Evolutionary conservation across 2,797 vertebrate genomes (phyloP).

Genomic region (Galagoides demidoff): DNA sequence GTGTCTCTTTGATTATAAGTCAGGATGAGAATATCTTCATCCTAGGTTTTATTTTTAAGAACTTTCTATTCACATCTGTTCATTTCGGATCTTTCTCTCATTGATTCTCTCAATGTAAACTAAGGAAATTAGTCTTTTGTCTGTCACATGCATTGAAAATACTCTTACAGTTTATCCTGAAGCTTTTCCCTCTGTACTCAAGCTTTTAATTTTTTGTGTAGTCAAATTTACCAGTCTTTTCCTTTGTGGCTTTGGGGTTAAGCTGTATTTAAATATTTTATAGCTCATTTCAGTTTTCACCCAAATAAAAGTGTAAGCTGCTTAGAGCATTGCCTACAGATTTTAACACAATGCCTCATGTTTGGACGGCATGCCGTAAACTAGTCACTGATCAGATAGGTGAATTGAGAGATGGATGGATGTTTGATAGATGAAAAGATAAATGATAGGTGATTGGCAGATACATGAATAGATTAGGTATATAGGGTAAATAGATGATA

Average conservation of each 20-base stretch:
- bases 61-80: slow-evolving; percentile 66
- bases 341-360: background rate
- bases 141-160: slow-evolving; percentile 13
- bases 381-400: background rate
- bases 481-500: background rate
- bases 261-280: slow-evolving; percentile 69
- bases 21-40: background rate
- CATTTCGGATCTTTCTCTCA: slow-evolving; percentile 37
- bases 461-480: background rate
- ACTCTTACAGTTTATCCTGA: slow-evolving; percentile 26
- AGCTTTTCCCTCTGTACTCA: background rate
- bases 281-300: slow-evolving; percentile 39
- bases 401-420: too few relatives aligned
- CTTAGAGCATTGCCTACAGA: background rate
- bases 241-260: slow-evolving; percentile 64
- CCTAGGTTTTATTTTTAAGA: slow-evolving; percentile 37
- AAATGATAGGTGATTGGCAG: background rate
- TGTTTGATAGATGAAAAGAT: background rate
- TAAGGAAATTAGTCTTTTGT: slow-evolving; percentile 58
- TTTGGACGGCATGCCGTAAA: background rate
- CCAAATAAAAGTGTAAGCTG: background rate
- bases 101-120: slow-evolving; percentile 39
- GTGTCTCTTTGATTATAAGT: slow-evolving; percentile 38
- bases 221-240: slow-evolving; percentile 57
- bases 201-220: slow-evolving; percentile 46